Evolutionary conservation across 2,113 vertebrate species (phyloP), one percentile per base, ranked within the genome.

Genomic region (Hirundichthys speculiger): DNA sequence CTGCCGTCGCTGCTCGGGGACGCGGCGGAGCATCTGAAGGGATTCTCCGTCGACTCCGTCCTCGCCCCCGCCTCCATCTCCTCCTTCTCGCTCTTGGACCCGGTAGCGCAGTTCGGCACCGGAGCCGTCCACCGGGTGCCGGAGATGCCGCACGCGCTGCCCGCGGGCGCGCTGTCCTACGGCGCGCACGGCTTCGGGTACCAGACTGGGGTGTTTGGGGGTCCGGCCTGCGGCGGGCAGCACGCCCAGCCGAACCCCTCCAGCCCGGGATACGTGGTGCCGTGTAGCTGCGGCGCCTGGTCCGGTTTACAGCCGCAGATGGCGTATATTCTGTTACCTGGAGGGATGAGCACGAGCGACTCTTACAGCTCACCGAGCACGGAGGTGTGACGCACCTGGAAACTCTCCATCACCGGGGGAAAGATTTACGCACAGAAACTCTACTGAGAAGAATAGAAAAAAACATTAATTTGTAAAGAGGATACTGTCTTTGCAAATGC

Each of bases 231-330:
- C 82, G 93, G 93, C 57, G 95, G 94, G 79, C 96, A 96, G 86
- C 95, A 95, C 84, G 93, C 93, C 73, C 95, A 95, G 82, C 93
- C 93, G 69, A 93, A 95, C 50, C 92, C 95, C 27, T 93, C 94
- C 64, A 92, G 95, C 84, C 94, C 95, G 3, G 96, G 96, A 55
- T 97, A 97, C 79, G 92, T 95, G 76, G 91, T 98, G 88, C 94
- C 96, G 25, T 99, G 96, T 92, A 96, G 95, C 94, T 98, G 97
- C 93, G 92, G 93, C 34, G 93, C 94, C 69, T 98, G 97, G 97
- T 95, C 96, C 84, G 93, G 93, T 89, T 90, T 98, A 89, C 95
- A 96, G 80, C 95, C 96, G 69, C 96, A 97, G 6, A 94, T 99
- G 73, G 96, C 96, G 67, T 98, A 99, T 83, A 96, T 98, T 73